Conservation (phyloP, 2,888 invertebrate genomes). For the Nycteola revayana region DNA sequence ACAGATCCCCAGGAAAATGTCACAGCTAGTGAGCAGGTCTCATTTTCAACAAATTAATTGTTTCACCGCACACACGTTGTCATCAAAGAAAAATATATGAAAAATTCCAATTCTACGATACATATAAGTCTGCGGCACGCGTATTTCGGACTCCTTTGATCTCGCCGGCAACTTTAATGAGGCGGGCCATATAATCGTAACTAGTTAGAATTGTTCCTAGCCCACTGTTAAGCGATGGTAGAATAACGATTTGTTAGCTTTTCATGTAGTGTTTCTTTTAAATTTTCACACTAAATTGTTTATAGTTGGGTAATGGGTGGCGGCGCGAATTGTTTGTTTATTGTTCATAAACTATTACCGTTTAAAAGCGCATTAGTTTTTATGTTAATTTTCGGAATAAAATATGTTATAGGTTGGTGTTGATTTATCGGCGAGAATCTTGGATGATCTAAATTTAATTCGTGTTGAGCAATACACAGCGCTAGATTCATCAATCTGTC, state of each 20-base stretch:
- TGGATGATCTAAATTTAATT: not conserved
- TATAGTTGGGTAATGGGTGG: conserved; percentile 32
- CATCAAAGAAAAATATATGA: conserved; percentile 27
- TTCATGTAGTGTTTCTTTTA: conserved; percentile 45
- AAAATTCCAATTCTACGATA: conserved; percentile 47
- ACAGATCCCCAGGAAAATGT: conserved; percentile 7
- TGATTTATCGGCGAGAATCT: not conserved
- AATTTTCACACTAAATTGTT: conserved; percentile 42
- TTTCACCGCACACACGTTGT: conserved; percentile 23
- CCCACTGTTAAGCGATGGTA: conserved; percentile 48
- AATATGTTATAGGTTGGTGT: conserved; percentile 12
- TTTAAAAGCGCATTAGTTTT: conserved; percentile 21
- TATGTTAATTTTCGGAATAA: conserved; percentile 15
- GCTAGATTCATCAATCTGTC: too few relatives aligned
- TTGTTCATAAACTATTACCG: conserved; percentile 19
- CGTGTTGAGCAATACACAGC: too few relatives aligned
- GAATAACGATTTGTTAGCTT: conserved; percentile 60
- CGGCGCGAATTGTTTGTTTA: conserved; percentile 32
- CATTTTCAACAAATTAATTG: conserved; percentile 28
- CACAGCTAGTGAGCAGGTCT: conserved; percentile 13
- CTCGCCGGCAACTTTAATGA: conserved; percentile 82
- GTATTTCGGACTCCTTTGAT: conserved; percentile 84
- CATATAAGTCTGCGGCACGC: conserved; percentile 55
- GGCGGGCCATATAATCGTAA: conserved; percentile 67
- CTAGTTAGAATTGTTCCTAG: conserved; percentile 70